phyloP scores from a whole-genome alignment of 2,888 invertebrate genomes.

The Mycalesis mineus region DNA sequence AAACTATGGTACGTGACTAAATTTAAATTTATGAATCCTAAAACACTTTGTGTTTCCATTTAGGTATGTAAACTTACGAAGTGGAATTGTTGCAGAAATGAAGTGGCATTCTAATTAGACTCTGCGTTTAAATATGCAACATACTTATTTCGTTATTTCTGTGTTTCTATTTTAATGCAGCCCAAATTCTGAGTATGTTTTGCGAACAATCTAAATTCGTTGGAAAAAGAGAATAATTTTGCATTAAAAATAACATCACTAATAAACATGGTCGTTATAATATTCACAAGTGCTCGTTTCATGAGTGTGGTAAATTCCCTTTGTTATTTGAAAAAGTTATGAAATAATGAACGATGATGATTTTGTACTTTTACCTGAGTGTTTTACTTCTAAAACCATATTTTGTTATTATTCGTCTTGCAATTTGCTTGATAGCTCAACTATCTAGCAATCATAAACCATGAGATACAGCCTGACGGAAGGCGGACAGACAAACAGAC shows the following conservation, averaged over 20 bases:
- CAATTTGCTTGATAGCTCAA: too few relatives aligned
- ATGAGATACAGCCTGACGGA: too few relatives aligned
- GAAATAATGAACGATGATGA: too few relatives aligned
- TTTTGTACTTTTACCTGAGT: too few relatives aligned
- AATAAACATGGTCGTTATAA: not conserved
- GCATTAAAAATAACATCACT: not conserved
- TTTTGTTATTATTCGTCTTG: too few relatives aligned
- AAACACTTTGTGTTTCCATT: constrained; percentile 28
- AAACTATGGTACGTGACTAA: constrained; percentile 24
- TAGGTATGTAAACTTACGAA: constrained; percentile 27
- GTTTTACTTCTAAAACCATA: too few relatives aligned
- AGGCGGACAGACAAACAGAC: too few relatives aligned
- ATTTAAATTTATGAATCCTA: constrained; percentile 27
- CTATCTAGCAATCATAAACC: too few relatives aligned
- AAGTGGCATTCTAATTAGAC: constrained; percentile 32
- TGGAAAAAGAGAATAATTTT: not conserved
- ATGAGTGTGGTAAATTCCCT: not conserved
- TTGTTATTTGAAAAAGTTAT: too few relatives aligned
- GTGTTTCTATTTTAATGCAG: constrained; percentile 17
- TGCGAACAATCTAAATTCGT: not conserved
- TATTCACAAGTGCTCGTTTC: not conserved
- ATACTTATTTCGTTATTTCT: constrained; percentile 26
- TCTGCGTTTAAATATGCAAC: constrained; percentile 29
- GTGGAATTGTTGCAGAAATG: constrained; percentile 29
- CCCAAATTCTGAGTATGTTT: constrained; percentile 17